Evolutionary conservation across 2,113 vertebrate genomes (phyloP).

Genomic region (Callipepla squamata): DNA sequence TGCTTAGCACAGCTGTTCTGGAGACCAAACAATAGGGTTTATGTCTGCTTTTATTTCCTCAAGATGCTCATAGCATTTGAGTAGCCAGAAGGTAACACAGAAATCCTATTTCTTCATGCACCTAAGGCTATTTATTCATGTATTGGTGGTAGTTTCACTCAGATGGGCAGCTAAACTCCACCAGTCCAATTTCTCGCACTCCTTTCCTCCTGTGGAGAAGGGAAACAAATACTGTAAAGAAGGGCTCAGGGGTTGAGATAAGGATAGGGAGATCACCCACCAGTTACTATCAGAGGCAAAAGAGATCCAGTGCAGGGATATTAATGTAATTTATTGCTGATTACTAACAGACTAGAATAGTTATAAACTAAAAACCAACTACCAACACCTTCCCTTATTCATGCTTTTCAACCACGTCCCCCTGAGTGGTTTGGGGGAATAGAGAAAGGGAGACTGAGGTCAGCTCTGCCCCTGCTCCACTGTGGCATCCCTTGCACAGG

Average conservation of each 20-base stretch:
- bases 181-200: background rate
- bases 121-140: background rate
- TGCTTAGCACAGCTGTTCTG: background rate
- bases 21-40: background rate
- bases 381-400: background rate
- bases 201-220: background rate
- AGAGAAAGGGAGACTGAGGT: background rate
- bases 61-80: background rate
- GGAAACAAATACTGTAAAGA: background rate
- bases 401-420: background rate
- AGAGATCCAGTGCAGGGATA: background rate
- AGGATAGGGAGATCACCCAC: background rate
- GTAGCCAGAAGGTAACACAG: background rate
- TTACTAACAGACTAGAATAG: background rate
- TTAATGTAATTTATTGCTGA: background rate
- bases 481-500: background rate
- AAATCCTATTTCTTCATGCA: background rate
- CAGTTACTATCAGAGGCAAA: background rate
- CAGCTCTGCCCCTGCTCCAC: background rate
- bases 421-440: background rate
- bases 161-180: background rate
- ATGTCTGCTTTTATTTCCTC: background rate
- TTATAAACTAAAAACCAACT: background rate
- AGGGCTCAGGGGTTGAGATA: background rate
- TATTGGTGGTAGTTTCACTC: background rate